Conservation (phyloP, 2,797 vertebrate genomes). For the Phataginus tricuspis region DNA sequence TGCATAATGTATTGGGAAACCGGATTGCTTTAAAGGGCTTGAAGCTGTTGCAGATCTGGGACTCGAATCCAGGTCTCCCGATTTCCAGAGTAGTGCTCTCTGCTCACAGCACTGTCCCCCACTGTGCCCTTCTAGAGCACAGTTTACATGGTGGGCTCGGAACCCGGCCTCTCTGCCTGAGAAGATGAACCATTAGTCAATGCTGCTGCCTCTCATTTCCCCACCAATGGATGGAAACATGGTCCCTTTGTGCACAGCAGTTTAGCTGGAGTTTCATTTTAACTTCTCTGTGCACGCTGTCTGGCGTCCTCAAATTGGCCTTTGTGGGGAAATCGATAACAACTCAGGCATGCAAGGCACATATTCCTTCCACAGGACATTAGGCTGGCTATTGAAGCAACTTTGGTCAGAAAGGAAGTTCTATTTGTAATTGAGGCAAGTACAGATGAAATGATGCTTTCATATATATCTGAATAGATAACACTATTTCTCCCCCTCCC, state of each 20-base stretch:
- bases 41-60: neutral
- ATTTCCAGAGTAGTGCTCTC: neutral
- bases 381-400: constrained; percentile 77
- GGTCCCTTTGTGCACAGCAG: constrained; percentile 69
- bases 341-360: constrained; percentile 78
- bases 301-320: constrained; percentile 80
- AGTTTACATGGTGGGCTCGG: neutral
- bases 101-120: neutral
- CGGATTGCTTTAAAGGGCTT: neutral
- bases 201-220: constrained; percentile 72
- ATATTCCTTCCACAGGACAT: constrained; percentile 79
- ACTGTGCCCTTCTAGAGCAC: constrained; percentile 57
- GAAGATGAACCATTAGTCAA: constrained; percentile 78
- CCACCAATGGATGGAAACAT: constrained; percentile 68
- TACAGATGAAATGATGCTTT: neutral
- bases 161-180: constrained; percentile 75
- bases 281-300: constrained; percentile 76
- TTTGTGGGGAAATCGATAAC: constrained; percentile 82
- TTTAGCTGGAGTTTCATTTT: constrained; percentile 76
- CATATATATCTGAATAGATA: neutral
- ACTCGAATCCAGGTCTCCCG: neutral
- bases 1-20: neutral
- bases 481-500: neutral
- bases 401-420: constrained; percentile 77
- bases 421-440: constrained; percentile 71